Evolutionary conservation across 2,888 invertebrate species (phyloP).

Genomic region (Synergus laeviventris): DNA sequence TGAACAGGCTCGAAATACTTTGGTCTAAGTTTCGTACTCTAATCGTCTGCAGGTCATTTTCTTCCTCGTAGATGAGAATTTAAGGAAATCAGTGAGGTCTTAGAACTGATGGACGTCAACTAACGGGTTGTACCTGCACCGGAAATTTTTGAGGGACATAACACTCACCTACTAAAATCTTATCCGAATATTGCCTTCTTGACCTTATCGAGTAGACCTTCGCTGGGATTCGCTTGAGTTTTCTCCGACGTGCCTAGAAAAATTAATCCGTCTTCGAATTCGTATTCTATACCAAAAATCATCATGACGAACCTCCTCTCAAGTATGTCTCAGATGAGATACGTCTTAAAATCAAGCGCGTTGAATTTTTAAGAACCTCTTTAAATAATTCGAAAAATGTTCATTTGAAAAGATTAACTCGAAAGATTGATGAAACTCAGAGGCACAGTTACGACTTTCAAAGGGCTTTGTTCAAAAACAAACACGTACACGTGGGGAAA

Average conservation of each 20-base stretch:
- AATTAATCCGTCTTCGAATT: slow-evolving; percentile 56
- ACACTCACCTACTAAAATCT: slow-evolving; percentile 67
- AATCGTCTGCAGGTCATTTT: background rate
- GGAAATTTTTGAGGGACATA: slow-evolving; percentile 42
- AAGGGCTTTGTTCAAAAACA: slow-evolving; percentile 28
- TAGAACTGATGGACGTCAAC: background rate
- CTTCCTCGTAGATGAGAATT: background rate
- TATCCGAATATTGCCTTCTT: slow-evolving; percentile 81
- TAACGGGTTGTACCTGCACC: slow-evolving; percentile 45
- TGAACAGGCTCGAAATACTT: background rate
- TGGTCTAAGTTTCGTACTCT: background rate
- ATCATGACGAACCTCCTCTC: slow-evolving; percentile 22
- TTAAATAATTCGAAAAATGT: background rate
- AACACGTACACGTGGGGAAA: slow-evolving; percentile 62
- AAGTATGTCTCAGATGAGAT: background rate
- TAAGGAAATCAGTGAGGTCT: background rate
- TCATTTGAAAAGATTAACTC: background rate
- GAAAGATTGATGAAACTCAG: slow-evolving; percentile 35
- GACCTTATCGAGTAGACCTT: slow-evolving; percentile 79
- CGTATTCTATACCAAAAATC: slow-evolving; percentile 42
- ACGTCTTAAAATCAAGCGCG: background rate
- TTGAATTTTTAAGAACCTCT: background rate
- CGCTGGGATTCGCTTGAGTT: slow-evolving; percentile 75
- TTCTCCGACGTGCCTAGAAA: slow-evolving; percentile 78
- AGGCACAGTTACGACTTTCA: slow-evolving; percentile 24